A percentile compares a stretch with the other conserved stretches of the same genome.
phyloP scores from a whole-genome alignment of 1,140 invertebrate genomes.

The Maniola jurtina region DNA sequence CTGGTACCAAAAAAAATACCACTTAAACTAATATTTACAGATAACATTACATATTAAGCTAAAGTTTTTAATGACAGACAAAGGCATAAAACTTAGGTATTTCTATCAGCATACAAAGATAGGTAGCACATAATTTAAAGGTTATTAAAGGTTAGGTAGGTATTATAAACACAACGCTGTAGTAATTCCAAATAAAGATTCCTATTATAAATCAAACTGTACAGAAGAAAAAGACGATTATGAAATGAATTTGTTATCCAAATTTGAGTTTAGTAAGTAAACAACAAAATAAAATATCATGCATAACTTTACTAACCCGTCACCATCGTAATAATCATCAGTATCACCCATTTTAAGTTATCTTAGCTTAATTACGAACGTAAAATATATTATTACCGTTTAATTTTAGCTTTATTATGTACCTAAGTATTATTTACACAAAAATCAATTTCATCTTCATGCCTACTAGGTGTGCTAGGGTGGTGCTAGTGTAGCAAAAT shows the following conservation, averaged over 20 bases:
- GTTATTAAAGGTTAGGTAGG: no score
- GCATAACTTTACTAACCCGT: slow-evolving; percentile 64
- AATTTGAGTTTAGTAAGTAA: slow-evolving; percentile 4
- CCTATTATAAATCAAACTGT: not conserved
- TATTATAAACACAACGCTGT: no score
- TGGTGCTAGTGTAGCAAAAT: no score
- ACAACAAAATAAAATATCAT: slow-evolving; percentile 34
- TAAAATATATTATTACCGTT: slow-evolving; percentile 49
- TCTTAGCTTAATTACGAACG: slow-evolving; percentile 23
- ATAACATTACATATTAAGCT: no score
- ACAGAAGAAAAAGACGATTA: not conserved
- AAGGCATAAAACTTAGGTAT: no score
- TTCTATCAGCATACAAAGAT: no score
- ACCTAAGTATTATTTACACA: not conserved
- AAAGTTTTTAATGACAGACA: no score
- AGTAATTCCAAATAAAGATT: no score
- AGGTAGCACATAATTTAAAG: no score
- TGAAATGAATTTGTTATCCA: slow-evolving; percentile 1
- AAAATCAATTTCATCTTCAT: not conserved
- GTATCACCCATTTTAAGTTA: slow-evolving; percentile 59
- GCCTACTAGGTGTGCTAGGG: no score
- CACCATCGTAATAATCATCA: slow-evolving; percentile 71
- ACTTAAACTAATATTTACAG: no score
- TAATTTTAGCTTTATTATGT: slow-evolving; percentile 19
- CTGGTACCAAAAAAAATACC: no score